These are phyloP conservation scores for Hydrocynus forskahlii DNA, from an alignment of 2,797 vertebrate genomes.

Conservation along the genomic window DNA sequence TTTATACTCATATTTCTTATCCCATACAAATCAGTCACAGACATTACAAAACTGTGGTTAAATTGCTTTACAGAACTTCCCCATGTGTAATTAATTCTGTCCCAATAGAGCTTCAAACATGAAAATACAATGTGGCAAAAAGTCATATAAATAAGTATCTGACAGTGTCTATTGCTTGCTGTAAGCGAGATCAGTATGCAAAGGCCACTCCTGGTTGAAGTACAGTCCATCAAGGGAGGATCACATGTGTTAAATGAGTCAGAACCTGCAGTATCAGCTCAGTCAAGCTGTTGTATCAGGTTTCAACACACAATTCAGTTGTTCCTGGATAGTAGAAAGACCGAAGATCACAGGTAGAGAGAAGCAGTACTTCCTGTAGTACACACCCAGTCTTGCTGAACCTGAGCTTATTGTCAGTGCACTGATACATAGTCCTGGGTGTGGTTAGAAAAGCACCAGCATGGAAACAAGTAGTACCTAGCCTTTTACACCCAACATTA, in stretches of 20 bases:
- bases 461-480: conserved; percentile 12
- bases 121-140: too few species aligned
- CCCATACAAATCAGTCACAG: too few species aligned
- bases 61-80: too few species aligned
- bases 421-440: conserved; percentile 56
- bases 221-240: background rate
- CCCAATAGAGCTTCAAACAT: too few species aligned
- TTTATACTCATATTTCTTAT: too few species aligned
- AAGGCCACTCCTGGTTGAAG: background rate
- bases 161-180: too few species aligned
- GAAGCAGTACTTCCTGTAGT: conserved; percentile 42
- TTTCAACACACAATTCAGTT: conserved; percentile 31
- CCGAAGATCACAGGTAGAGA: conserved; percentile 57
- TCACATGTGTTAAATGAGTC: background rate
- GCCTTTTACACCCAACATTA: conserved; percentile 20
- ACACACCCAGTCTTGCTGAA: conserved; percentile 60
- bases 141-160: too few species aligned
- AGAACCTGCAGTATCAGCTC: background rate
- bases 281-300: conserved; percentile 2
- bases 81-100: too few species aligned
- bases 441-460: conserved; percentile 45
- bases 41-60: too few species aligned
- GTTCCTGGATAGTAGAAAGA: conserved; percentile 27
- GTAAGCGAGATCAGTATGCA: too few species aligned
- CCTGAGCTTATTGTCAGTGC: conserved; percentile 54